These are phyloP conservation scores for Magallana ariakensis DNA, from an alignment of 1,140 invertebrate genomes.

Conservation along the genomic window DNA sequence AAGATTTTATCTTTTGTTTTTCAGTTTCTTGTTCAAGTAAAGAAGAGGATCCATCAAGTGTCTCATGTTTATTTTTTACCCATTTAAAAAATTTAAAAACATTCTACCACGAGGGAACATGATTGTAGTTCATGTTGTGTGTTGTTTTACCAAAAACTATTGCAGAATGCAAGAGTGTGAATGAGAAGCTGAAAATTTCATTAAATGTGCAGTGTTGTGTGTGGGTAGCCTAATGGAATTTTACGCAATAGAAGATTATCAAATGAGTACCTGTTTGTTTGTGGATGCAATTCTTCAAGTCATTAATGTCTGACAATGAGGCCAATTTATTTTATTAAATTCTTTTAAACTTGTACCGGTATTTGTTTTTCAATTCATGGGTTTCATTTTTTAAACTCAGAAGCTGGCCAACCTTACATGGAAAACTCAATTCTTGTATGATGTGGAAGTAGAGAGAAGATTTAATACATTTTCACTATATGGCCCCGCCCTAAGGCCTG, in stretches of 20 bases:
- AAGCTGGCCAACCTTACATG: no score
- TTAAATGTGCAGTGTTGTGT: not conserved
- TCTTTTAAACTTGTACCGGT: no score
- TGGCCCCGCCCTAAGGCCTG: not conserved
- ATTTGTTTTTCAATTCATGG: no score
- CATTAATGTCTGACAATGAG: no score
- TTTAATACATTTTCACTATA: not conserved
- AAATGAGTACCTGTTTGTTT: no score
- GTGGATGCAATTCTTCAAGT: no score
- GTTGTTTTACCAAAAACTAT: not conserved
- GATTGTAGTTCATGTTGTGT: not conserved
- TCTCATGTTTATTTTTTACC: not conserved
- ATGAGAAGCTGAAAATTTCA: not conserved
- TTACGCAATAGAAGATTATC: no score
- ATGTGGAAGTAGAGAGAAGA: not conserved
- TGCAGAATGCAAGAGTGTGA: not conserved
- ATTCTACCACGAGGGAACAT: not conserved
- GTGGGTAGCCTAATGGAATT: no score
- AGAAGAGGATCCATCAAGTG: not conserved
- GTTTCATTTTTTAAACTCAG: no score
- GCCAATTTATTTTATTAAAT: no score
- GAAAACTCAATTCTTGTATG: no score
- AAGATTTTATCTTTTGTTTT: not conserved
- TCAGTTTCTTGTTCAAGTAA: constrained; percentile 14
- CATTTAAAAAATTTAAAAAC: not conserved